phyloP scores from a whole-genome alignment of 2,797 vertebrate genomes.

The Lutjanus argentimaculatus region DNA sequence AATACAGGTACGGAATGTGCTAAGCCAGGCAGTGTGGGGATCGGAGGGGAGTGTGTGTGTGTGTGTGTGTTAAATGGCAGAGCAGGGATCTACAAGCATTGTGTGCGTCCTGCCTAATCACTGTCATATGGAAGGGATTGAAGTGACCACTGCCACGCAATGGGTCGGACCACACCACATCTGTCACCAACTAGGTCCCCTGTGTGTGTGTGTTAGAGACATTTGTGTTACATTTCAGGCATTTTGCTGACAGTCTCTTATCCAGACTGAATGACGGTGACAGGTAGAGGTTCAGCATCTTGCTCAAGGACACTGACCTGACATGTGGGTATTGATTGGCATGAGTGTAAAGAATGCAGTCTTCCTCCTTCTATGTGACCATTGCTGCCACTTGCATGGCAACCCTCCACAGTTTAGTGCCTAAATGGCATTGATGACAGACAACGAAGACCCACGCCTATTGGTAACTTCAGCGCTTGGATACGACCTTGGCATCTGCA shows the following conservation, averaged over 20 bases:
- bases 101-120: constrained; percentile 90
- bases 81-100: constrained; percentile 90
- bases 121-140: constrained; percentile 97
- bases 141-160: constrained; percentile 86
- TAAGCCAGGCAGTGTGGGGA: constrained; percentile 85
- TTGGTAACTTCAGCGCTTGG: background rate
- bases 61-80: constrained; percentile 87
- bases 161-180: constrained; percentile 65
- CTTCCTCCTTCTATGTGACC: background rate
- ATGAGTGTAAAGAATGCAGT: background rate
- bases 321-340: constrained; percentile 21
- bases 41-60: constrained; percentile 12
- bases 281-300: constrained; percentile 12
- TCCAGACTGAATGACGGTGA: constrained; percentile 3
- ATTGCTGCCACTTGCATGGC: constrained; percentile 5
- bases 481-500: background rate
- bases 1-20: constrained; percentile 93
- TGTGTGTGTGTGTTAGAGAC: constrained; percentile 17
- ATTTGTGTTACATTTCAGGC: constrained; percentile 9
- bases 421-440: constrained; percentile 3
- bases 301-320: constrained; percentile 9
- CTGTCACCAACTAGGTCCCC: constrained; percentile 57
- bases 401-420: no score
- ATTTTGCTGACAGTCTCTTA: constrained; percentile 13
- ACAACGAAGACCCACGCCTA: constrained; percentile 18